Percentiles rank a stretch among this genome's conserved stretches.
phyloP scores from a whole-genome alignment of 1,140 invertebrate species.

The Hyposmocoma kahamanoa region DNA sequence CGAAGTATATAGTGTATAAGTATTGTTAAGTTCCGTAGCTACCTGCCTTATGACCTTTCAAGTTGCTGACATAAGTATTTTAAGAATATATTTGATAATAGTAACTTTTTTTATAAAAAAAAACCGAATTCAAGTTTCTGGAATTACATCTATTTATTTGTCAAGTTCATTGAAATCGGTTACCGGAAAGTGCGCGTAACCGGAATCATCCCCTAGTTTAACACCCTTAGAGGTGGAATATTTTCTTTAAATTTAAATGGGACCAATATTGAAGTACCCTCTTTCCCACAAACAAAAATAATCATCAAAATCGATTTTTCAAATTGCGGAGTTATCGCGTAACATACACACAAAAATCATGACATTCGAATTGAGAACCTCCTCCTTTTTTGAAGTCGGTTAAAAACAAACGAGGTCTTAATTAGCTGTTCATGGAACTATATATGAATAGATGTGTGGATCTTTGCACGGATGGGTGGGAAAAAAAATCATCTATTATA shows the following conservation, averaged over 20 bases:
- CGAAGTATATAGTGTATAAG: too few relatives aligned
- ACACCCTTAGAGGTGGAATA: too few relatives aligned
- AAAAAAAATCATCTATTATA: neutral
- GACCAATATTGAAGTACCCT: too few relatives aligned
- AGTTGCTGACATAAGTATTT: slow-evolving; percentile 34
- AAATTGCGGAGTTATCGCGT: too few relatives aligned
- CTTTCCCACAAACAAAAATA: too few relatives aligned
- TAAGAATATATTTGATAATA: neutral
- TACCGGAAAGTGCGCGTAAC: too few relatives aligned
- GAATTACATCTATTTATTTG: neutral
- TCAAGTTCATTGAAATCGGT: too few relatives aligned
- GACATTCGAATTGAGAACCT: neutral
- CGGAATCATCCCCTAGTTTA: too few relatives aligned
- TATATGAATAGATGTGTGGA: neutral
- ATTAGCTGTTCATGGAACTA: neutral
- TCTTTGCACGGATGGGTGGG: neutral
- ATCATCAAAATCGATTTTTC: too few relatives aligned
- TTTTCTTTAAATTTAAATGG: too few relatives aligned
- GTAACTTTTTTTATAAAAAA: neutral
- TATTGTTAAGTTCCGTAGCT: slow-evolving; percentile 27
- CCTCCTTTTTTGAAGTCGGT: too few relatives aligned
- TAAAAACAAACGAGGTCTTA: neutral
- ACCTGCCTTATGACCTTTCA: slow-evolving; percentile 38
- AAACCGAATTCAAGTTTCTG: neutral
- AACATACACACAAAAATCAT: neutral